Evolutionary conservation across 2,797 vertebrate genomes (phyloP), one percentile per base, ranked within the genome.

Genomic region (Bradypus variegatus): DNA sequence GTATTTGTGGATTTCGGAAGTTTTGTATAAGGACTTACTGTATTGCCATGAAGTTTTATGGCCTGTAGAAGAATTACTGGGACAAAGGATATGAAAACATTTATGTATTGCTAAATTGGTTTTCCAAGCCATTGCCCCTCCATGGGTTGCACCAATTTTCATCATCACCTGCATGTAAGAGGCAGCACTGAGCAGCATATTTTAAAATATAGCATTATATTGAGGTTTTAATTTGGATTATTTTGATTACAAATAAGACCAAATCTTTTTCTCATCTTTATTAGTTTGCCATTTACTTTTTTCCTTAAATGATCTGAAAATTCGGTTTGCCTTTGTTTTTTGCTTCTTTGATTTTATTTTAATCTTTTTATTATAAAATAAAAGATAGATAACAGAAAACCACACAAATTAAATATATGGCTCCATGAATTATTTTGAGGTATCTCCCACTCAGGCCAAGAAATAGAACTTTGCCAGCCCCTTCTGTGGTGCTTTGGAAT

Each of bases 341-440:
- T 89, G 27, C 65, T 67, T 50, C 80, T 75, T 70, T 45, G 64
- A 55, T 92, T 90, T 89, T 72, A 38, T 55, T 91, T 88, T 79
- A 48, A 73, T 67, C 29, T 67, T 70, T 50, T 62, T 60, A 79
- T 89, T 9, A 29, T 27, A 12, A 69, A 38, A 9, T 45, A 45
- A 62, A 73, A 11, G 53, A n/a, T 10, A 69, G 50, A 64, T 65
- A 45, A n/a, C 23, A 82, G 80, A 79, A 84, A 85, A 29, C 21
- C 36, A 48, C 31, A 70, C 6, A 33, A 31, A 31, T 27, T 6
- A 29, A 8, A 33, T 16, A 10, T 62, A 31, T 77, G 27, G 12
- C 82, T 72, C 72, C 29, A 23, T 38, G 90, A 38, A 45, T 77
- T 70, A 55, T 27, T 25, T 18, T 3, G 33, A 58, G 77, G 38